These are phyloP conservation scores for Tenrec ecaudatus DNA, from an alignment of 2,113 vertebrate genomes.

Conservation along the genomic window DNA sequence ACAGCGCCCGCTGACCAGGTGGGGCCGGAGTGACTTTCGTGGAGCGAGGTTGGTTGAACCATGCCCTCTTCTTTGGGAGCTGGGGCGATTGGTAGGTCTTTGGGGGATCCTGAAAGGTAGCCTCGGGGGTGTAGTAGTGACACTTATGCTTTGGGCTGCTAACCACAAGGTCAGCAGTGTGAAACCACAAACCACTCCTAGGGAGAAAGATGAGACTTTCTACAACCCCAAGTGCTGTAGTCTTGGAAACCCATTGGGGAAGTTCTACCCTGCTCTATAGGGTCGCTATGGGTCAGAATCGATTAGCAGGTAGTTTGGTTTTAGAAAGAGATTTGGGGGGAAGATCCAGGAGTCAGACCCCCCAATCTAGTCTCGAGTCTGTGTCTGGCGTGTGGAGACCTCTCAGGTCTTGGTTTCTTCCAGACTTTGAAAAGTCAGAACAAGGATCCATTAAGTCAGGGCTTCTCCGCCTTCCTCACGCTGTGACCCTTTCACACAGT, in stretches of 20 bases:
- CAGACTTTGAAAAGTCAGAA: neutral
- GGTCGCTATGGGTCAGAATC: too few species aligned
- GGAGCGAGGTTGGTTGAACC: neutral
- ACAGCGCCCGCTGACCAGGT: rapidly evolving
- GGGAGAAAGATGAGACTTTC: too few species aligned
- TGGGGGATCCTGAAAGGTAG: neutral
- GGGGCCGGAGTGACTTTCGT: neutral
- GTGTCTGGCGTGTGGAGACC: neutral
- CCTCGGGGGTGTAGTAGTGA: too few species aligned
- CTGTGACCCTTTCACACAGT: too few species aligned
- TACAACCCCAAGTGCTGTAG: too few species aligned
- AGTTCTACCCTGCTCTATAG: too few species aligned
- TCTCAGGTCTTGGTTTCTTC: neutral
- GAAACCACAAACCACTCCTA: too few species aligned
- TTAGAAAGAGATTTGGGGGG: neutral
- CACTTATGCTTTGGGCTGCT: too few species aligned
- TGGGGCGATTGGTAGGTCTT: neutral
- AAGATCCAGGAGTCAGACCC: neutral
- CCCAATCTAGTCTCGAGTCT: neutral
- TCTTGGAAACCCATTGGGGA: too few species aligned
- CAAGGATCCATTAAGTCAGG: neutral
- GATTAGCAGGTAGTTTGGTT: too few species aligned
- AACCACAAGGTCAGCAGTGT: too few species aligned
- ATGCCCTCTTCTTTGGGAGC: neutral
- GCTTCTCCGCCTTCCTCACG: too few species aligned